phyloP scores from a whole-genome alignment of 1,140 invertebrate genomes.

The Centruroides sculpturatus region DNA sequence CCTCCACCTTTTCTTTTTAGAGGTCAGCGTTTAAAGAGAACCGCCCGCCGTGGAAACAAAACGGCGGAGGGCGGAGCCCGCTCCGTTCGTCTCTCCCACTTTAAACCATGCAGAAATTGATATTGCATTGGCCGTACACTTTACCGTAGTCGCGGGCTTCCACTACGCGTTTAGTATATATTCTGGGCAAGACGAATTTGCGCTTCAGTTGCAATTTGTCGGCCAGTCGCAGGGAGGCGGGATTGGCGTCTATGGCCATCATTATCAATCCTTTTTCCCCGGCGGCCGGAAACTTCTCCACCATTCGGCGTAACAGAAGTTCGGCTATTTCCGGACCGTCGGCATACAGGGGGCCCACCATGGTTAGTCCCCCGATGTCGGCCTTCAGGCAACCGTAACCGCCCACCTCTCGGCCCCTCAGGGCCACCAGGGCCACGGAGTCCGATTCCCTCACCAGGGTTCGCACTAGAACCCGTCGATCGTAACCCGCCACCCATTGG shows the following conservation, averaged over 20 bases:
- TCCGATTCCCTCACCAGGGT: slow-evolving; percentile 6
- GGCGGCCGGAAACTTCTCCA: slow-evolving; percentile 4
- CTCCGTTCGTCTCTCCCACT: no score
- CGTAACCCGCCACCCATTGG: slow-evolving; percentile 1
- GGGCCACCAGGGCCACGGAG: slow-evolving; percentile 8
- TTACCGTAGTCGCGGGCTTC: slow-evolving; percentile 10
- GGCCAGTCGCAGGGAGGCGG: not conserved
- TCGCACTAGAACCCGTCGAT: slow-evolving; percentile 1
- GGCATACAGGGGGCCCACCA: slow-evolving; percentile 21
- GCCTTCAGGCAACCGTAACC: slow-evolving; percentile 15
- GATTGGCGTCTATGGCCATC: slow-evolving; percentile 2
- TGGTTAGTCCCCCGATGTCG: not conserved
- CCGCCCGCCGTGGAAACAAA: no score
- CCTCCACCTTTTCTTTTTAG: no score
- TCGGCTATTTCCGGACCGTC: slow-evolving; percentile 6
- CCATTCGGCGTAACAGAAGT: slow-evolving; percentile 8
- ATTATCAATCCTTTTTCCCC: not conserved
- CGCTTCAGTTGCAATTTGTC: not conserved
- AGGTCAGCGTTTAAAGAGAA: no score
- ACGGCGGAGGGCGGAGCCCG: no score
- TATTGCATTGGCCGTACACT: slow-evolving; percentile 17
- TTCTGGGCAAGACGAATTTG: slow-evolving; percentile 8
- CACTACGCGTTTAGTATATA: slow-evolving; percentile 12
- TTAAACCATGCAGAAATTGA: slow-evolving; percentile 21
- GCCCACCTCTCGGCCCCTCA: slow-evolving; percentile 4